Evolutionary conservation across 2,113 vertebrate genomes (phyloP).

Genomic region (Galbula dea): DNA sequence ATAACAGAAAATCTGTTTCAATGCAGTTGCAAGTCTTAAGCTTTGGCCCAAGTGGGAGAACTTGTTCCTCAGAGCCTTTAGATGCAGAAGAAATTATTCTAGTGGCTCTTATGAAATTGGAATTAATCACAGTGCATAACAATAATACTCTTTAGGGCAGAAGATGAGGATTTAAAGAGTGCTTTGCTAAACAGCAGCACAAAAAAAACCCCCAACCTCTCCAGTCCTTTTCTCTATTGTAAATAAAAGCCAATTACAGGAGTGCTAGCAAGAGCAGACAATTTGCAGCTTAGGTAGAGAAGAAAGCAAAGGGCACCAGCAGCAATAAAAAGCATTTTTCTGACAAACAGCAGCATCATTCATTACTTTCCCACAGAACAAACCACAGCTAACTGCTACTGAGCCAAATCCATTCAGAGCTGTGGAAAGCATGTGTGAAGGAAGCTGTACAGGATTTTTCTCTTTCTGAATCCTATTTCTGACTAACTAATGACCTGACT

Average conservation of each 20-base stretch:
- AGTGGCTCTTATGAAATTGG: neutral
- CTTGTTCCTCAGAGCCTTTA: neutral
- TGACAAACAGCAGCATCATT: neutral
- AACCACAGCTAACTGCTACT: neutral
- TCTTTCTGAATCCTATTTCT: neutral
- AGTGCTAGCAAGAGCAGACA: neutral
- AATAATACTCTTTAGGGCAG: neutral
- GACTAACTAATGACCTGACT: neutral
- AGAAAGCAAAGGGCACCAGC: neutral
- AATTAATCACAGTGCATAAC: neutral
- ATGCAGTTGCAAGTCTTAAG: neutral
- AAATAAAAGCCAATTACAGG: neutral
- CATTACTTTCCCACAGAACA: neutral
- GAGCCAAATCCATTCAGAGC: neutral
- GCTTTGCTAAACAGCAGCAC: neutral
- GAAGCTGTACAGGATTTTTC: neutral
- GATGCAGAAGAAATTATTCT: neutral
- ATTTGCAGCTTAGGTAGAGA: neutral
- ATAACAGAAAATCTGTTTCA: neutral
- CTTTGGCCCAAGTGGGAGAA: neutral
- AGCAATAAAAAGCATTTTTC: neutral
- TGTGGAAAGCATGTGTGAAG: neutral
- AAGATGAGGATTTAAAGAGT: neutral
- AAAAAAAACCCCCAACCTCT: neutral
- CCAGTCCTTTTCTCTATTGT: neutral